Evolutionary conservation across 2,113 vertebrate species (phyloP), one percentile per base, ranked within the genome.

Genomic region (Heteronetta atricapilla): DNA sequence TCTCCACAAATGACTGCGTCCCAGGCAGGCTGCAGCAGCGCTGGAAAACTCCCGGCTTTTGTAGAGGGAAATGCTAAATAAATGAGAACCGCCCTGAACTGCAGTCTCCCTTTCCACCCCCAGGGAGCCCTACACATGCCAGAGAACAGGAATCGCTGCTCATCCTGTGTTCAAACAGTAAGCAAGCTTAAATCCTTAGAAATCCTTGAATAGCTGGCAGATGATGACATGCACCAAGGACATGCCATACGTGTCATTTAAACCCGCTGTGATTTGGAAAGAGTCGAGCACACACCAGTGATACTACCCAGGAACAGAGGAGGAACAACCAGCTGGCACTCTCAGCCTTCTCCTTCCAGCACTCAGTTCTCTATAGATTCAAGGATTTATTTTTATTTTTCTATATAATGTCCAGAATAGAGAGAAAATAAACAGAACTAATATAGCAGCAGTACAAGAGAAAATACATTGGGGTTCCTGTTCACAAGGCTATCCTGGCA

Each of bases 71-170:
- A 91, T 87, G 95, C 82, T 94, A 96, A 94, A 84, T 64, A 96
- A 87, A 92, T 80, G 53, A 90, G 73, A 93, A 91, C 79, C 50
- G 2, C 73, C 95, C 83, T 95, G 95, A 87, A 98, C 97, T 96
- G 96, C 97, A 97, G 94, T 74, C 94, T 97, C 89, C 92, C 85
- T 97, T 97, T 97, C 87, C 86, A 82, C 85, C 88, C 64, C 15
- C 70, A 93, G 95, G 95, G 85, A 97, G 81, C 84, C 81, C 55
- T 86, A 60, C 74, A 86, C 95, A 97, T 97, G 95, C 96, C 97
- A 87, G 70, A 72, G 84, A 86, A 25, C 67, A 92, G 89, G 88
- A 95, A 96, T 96, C 56, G 17, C 79, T 89, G 56, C 31, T 90
- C 7, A 3, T 72, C 62, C 64, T 78, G 22, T 38, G 28, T 42